Percentiles rank a stretch among this genome's conserved stretches.
These are phyloP conservation scores for Acrossocheilus fasciatus DNA, from an alignment of 2,797 vertebrate genomes.

Conservation along the genomic window DNA sequence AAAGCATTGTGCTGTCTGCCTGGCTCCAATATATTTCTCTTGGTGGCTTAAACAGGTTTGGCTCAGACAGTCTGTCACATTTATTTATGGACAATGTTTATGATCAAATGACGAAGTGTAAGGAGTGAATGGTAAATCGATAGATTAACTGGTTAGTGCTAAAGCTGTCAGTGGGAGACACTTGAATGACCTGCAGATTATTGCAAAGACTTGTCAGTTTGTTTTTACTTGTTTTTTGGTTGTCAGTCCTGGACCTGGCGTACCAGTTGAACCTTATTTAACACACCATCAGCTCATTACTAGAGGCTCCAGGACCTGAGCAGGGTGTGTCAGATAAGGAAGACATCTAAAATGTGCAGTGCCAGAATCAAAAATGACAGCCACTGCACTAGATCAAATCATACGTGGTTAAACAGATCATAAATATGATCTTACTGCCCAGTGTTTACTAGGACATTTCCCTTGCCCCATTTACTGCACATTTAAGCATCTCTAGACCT, in stretches of 20 bases:
- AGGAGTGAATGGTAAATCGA: background rate
- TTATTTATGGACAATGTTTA: constrained; percentile 26
- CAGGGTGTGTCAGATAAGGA: constrained; percentile 33
- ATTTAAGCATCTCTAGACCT: background rate
- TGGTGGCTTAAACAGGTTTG: constrained; percentile 26
- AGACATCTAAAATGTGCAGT: constrained; percentile 1
- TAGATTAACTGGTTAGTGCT: constrained; percentile 7
- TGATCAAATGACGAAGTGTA: constrained; percentile 7
- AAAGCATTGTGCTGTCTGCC: constrained; percentile 48
- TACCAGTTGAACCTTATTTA: constrained; percentile 9
- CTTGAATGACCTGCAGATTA: constrained; percentile 9
- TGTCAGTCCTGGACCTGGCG: background rate
- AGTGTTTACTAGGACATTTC: constrained; percentile 3
- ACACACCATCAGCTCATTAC: constrained; percentile 4
- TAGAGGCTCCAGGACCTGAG: constrained; percentile 14
- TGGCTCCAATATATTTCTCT: constrained; percentile 56
- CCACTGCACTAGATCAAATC: background rate
- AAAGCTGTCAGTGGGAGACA: constrained; percentile 11
- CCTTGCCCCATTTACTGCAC: background rate
- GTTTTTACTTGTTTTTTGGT: background rate
- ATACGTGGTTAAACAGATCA: background rate
- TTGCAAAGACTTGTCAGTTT: constrained; percentile 2
- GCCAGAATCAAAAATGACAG: background rate
- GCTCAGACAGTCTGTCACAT: constrained; percentile 10
- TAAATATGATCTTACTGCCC: background rate